Conservation (phyloP, 2,797 vertebrate genomes). For the Rhinoraja longicauda region DNA sequence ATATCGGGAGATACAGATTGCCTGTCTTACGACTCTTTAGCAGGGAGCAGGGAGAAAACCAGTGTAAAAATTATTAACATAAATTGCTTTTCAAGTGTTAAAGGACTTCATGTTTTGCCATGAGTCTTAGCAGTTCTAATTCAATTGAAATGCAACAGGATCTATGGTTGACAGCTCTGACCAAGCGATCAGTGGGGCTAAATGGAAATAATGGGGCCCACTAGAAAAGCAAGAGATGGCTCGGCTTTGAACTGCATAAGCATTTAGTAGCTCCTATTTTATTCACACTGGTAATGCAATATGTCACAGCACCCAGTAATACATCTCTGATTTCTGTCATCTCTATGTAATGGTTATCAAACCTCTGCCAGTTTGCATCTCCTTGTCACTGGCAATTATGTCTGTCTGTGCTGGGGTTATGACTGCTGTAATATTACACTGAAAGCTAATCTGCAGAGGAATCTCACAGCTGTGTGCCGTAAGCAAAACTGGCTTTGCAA, state of each 20-base stretch:
- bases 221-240: constrained; percentile 76
- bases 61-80: constrained; percentile 88
- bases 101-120: constrained; percentile 37
- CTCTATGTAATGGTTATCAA: constrained; percentile 98
- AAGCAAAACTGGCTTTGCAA: not conserved
- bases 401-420: constrained; percentile 76
- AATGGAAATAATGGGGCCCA: constrained; percentile 83
- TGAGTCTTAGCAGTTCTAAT: not conserved
- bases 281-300: constrained; percentile 98
- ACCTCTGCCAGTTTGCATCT: constrained; percentile 87
- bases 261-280: constrained; percentile 95
- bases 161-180: constrained; percentile 64
- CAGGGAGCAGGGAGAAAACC: constrained; percentile 73
- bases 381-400: constrained; percentile 98
- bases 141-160: constrained; percentile 69
- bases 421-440: constrained; percentile 64
- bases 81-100: constrained; percentile 78
- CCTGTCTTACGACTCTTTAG: constrained; percentile 57
- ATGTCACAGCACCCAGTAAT: constrained; percentile 86
- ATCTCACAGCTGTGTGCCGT: constrained; percentile 51
- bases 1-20: constrained; percentile 75
- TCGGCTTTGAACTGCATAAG: constrained; percentile 84
- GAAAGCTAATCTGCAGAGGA: constrained; percentile 59
- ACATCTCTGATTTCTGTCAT: constrained; percentile 97
- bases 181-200: constrained; percentile 79